Conservation (phyloP, 2,113 vertebrate genomes). For the Mesoclemmys tuberculata region DNA sequence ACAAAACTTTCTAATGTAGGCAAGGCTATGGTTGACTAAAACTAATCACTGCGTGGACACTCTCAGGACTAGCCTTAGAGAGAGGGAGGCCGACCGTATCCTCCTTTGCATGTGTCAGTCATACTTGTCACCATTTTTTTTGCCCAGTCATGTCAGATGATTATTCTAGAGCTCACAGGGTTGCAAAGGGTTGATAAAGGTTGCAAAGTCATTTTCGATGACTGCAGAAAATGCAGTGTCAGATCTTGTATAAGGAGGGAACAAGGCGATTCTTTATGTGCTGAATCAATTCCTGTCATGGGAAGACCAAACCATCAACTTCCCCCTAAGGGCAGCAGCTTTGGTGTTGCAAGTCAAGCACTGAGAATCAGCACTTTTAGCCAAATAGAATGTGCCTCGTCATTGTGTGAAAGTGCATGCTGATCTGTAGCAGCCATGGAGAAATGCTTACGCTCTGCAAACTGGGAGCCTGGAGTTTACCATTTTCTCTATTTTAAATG, state of each 20-base stretch:
- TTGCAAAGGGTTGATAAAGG: rapidly evolving
- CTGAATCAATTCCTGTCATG: background rate
- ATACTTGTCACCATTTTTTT: background rate
- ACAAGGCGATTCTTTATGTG: background rate
- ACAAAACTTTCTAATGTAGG: too few relatives aligned
- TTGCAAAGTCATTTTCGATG: background rate
- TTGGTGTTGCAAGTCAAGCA: background rate
- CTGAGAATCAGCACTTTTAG: background rate
- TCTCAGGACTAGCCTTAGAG: background rate
- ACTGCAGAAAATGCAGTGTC: background rate
- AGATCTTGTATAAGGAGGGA: rapidly evolving
- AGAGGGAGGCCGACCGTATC: background rate
- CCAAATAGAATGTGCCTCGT: background rate
- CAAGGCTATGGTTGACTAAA: background rate
- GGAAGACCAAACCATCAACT: background rate
- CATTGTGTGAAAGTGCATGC: background rate
- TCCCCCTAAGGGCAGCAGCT: background rate
- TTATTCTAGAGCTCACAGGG: too few relatives aligned
- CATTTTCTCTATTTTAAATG: rapidly evolving
- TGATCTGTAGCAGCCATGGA: rapidly evolving
- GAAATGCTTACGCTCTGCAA: background rate
- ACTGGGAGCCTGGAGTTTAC: background rate
- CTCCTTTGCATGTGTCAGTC: background rate
- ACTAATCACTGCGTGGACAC: background rate
- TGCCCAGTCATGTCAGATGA: background rate